Evolutionary conservation across 2,797 vertebrate species (phyloP).

Genomic region (Hippocampus kuda): DNA sequence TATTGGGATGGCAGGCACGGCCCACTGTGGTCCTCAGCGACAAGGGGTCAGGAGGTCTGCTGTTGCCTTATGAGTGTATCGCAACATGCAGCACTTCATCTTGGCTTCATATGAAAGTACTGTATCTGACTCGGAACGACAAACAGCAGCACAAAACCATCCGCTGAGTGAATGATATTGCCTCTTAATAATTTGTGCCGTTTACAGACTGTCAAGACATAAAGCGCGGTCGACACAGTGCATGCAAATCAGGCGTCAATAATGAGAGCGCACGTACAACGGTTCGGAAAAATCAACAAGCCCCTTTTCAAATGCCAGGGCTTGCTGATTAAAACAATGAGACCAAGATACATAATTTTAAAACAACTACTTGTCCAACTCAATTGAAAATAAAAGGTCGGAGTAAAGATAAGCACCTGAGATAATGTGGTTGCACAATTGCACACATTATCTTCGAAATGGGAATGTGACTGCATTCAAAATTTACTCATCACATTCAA

Average conservation of each 20-base stretch:
- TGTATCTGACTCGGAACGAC: constrained; percentile 8
- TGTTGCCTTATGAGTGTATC: constrained; percentile 45
- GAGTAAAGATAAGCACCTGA: too few species aligned
- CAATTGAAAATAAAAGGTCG: too few species aligned
- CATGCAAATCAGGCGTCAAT: background rate
- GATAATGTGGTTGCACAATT: too few species aligned
- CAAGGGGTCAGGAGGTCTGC: constrained; percentile 60
- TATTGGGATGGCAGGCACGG: constrained; percentile 50
- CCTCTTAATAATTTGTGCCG: constrained; percentile 37
- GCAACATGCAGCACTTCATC: constrained; percentile 33
- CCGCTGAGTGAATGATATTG: constrained; percentile 39
- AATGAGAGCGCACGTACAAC: too few species aligned
- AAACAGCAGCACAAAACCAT: constrained; percentile 42
- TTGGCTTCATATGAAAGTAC: constrained; percentile 39
- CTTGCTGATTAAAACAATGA: background rate
- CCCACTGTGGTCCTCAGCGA: constrained; percentile 44
- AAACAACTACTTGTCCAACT: too few species aligned
- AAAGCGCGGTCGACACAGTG: background rate
- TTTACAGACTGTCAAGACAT: constrained; percentile 26
- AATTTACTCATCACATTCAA: constrained; percentile 15
- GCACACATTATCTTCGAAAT: constrained; percentile 24
- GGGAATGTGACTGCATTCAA: constrained; percentile 4
- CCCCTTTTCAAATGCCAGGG: background rate
- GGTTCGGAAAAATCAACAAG: background rate
- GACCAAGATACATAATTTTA: background rate